Conservation (phyloP, 1,140 invertebrate genomes). For the Aphidius ervi region DNA sequence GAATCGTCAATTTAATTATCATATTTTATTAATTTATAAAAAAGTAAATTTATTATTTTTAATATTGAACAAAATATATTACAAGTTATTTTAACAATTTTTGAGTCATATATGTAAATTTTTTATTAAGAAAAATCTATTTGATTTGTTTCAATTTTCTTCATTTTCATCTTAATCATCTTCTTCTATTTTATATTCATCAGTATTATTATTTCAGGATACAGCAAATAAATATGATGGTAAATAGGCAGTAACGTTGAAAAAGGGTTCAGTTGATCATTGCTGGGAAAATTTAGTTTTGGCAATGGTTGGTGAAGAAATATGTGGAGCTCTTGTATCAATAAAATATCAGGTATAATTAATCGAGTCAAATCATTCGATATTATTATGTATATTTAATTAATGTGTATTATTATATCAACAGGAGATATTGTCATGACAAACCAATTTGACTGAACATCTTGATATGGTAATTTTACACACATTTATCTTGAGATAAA, state of each 20-base stretch:
- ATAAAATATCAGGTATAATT: conserved; percentile 82
- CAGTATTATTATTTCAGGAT: conserved; percentile 65
- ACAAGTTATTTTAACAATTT: too few species aligned
- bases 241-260: conserved; percentile 93
- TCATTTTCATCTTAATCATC: too few species aligned
- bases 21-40: too few species aligned
- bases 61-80: too few species aligned
- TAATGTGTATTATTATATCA: conserved; percentile 5
- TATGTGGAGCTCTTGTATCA: conserved; percentile 96
- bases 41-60: too few species aligned
- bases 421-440: conserved; percentile 61
- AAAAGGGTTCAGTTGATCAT: conserved; percentile 90
- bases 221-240: conserved; percentile 91
- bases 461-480: neutral
- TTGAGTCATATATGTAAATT: too few species aligned
- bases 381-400: conserved; percentile 14
- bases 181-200: too few species aligned
- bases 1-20: too few species aligned
- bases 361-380: neutral
- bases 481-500: neutral
- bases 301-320: conserved; percentile 97
- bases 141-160: too few species aligned
- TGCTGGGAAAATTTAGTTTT: conserved; percentile 99
- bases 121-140: too few species aligned
- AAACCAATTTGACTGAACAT: neutral